Percentiles rank a stretch among this genome's conserved stretches.
These are phyloP conservation scores for Brachyistius frenatus DNA, from an alignment of 2,113 vertebrate genomes.

Conservation along the genomic window DNA sequence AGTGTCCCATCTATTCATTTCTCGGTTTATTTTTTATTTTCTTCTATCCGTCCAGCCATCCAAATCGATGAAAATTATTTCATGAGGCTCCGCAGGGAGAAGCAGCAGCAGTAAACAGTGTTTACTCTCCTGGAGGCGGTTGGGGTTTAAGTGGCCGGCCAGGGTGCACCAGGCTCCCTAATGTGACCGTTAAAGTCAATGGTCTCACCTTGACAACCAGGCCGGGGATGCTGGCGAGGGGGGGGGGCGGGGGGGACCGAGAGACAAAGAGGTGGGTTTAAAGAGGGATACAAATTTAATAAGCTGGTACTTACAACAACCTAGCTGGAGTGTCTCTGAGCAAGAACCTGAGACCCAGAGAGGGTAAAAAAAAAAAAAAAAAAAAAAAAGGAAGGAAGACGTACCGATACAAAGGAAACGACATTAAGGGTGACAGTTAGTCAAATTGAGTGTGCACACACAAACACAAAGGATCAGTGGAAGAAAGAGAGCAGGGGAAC, in stretches of 20 bases:
- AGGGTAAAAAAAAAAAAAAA: background rate
- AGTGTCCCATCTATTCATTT: constrained; percentile 9
- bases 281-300: constrained; percentile 22
- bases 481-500: constrained; percentile 8
- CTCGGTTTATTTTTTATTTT: constrained; percentile 5
- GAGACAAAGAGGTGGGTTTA: background rate
- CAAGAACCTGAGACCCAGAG: background rate
- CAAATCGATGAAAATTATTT: constrained; percentile 33
- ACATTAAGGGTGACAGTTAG: constrained; percentile 20
- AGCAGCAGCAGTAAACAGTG: constrained; percentile 58
- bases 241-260: background rate
- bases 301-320: constrained; percentile 9
- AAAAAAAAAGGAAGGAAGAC: background rate
- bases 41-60: constrained; percentile 14
- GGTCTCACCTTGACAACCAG: constrained; percentile 39
- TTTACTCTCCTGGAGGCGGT: constrained; percentile 65
- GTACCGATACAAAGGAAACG: constrained; percentile 2
- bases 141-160: constrained; percentile 55
- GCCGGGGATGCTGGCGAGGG: constrained; percentile 21
- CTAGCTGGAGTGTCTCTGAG: constrained; percentile 9
- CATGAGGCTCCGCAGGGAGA: constrained; percentile 38
- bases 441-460: constrained; percentile 3
- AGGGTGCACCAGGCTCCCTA: constrained; percentile 48
- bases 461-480: constrained; percentile 29
- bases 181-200: constrained; percentile 63